Base-by-base conservation (phyloP, 2,797 vertebrate species). In the Phoxinus dragarum region DNA sequence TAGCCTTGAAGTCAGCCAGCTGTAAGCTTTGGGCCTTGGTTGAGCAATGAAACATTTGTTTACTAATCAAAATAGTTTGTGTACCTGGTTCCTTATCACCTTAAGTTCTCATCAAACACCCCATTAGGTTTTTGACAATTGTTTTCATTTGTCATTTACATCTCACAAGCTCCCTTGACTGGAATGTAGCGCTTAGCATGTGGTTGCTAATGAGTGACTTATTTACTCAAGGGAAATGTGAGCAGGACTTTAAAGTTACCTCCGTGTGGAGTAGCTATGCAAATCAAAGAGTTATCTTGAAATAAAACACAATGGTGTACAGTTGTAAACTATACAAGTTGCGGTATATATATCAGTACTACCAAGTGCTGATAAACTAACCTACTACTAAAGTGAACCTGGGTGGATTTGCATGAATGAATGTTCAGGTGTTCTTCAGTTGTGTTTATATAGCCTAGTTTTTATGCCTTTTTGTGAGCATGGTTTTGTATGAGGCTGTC, bases 1-100 rank as follows among this genome's bases (percentile, higher is more conserved):
- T 85, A 89, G 73, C 91, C 90, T 92, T 90, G 89, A 87, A 87
- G 76, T 73, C 52, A 86, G 87, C 81, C 86, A 91, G 86, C 89
- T 89, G 89, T 86, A 80, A 78, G 61, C 72, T 88, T 79, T 83
- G 42, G 76, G 76, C n/a, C 77, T 84, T 84, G 73, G 77, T 59
- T 40, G 56, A 77, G 47, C 64, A 64, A 23, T 75, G 71, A 81
- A 64, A 71, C 42, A 31, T 84, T 86, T 86, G 81, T 88, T 85
- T 85, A 81, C 79, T 47, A 73, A 82, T 85, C 66, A 56, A 86
- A 86, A 80, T 69, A 66, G 54, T 38, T 74, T 79, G 47, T 82
- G 68, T 82, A 49, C 61, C 34, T 69, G 38, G 52, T 67, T 34
- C 21, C 27, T 67, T 59, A 84, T 86, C 61, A 16, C 44, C 31